Evolutionary conservation across 23 tunicate species (phyloP).

Genomic region (Trididemnum clinides): DNA sequence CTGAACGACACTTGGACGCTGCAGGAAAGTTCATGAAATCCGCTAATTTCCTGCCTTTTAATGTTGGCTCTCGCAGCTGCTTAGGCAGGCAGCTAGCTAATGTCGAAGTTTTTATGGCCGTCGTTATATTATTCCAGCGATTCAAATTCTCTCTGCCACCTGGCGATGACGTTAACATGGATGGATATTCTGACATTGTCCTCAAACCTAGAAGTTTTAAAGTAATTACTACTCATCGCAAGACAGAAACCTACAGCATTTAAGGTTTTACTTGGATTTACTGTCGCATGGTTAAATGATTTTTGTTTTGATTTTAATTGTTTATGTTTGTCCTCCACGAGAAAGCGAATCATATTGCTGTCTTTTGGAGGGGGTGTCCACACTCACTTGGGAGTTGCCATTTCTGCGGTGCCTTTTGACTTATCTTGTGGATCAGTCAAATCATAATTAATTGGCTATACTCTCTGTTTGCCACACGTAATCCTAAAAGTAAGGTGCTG

Average conservation of each 20-base stretch:
- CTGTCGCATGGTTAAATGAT: no score
- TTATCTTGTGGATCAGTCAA: no score
- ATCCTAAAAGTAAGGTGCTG: no score
- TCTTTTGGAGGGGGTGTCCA: no score
- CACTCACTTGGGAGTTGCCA: no score
- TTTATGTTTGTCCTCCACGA: no score
- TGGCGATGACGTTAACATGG: conserved; percentile 47
- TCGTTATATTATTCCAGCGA: conserved; percentile 42
- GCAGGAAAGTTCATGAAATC: conserved; percentile 62
- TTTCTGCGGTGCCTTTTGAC: no score
- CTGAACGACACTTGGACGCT: conserved; percentile 51
- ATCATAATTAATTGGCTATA: no score
- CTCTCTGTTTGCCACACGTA: no score
- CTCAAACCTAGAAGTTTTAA: conserved; percentile 26
- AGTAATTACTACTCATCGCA: conserved; percentile 2
- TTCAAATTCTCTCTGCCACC: conserved; percentile 36
- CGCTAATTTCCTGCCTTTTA: conserved; percentile 33
- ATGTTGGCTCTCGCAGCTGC: conserved; percentile 61
- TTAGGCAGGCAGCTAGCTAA: conserved; percentile 67
- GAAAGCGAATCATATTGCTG: no score
- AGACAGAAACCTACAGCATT: not conserved
- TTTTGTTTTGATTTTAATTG: no score
- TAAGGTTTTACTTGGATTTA: no score
- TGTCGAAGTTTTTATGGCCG: conserved; percentile 56
- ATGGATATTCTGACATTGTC: conserved; percentile 29